Base-by-base conservation (phyloP, 2,113 vertebrate genomes). In the Otolemur garnettii region DNA sequence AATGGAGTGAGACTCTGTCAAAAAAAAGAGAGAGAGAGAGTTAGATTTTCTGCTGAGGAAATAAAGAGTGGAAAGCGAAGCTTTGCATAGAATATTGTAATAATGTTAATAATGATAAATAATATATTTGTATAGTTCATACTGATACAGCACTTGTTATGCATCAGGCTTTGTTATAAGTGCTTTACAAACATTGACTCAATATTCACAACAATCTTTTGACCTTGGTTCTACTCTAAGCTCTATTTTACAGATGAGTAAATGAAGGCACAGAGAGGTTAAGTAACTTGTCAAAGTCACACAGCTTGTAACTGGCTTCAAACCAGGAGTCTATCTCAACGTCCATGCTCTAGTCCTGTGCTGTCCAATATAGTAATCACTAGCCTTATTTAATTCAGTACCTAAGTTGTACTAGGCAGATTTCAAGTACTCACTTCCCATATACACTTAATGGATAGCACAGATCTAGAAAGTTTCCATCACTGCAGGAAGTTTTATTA, bases 201-300 rank as follows among this genome's bases (percentile, higher is more conserved):
- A 78, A 42, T 57, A 77, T 33, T 87, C 72, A 69, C 18, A 83
- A 38, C 45, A 90, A 87, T 59, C 10, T 53, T 91, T 87, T 96
- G 71, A 80, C 4, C 33, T 83, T 89, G 74, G 33, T 77, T 88
- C 79, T 95, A 81, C 7, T 60, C 57, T 88, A 91, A 94, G 42
- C 13, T 45, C 38, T 28, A 81, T 89, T 92, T 93, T 74, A 78
- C 45, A 86, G 66, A 45, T 62, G 78, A 85, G 87, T 75, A 93
- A 93, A 91, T 68, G 28, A 59, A 86, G 42, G 30, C 28, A 83
- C 30, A 87, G 28, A 86, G 50, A 85, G n/a, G 35, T 82, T 64
- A 80, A 93, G 42, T 86, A 75, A 80, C 22, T 69, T 78, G 60
- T 26, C 60, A 55, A 71, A 80, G 15, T 91, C 78, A 80, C 21